Evolutionary conservation across 2,797 vertebrate species (phyloP), one percentile per base, ranked within the genome.

Genomic region (Decapterus maruadsi): DNA sequence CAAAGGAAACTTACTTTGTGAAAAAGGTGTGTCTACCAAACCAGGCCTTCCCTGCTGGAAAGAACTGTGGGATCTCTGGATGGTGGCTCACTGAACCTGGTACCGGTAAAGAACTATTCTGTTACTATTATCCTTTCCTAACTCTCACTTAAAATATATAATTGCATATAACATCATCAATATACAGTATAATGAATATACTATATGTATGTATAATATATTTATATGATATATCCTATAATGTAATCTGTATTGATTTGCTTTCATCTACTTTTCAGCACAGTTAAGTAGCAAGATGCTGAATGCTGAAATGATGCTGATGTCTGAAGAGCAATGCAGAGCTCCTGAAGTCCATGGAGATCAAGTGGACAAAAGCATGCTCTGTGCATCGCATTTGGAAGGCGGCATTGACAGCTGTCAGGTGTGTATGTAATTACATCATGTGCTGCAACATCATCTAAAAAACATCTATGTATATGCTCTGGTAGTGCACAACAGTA

Each of bases 11-110:
- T 0, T 94, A 87, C 31, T 95, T 92, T 0, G 96, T 98, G 80
- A 98, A 91, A 91, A 88, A 90, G 0, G 93, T 66, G 0, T 98
- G 97, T 77, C 83, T 98, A 51, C 96, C 97, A 0, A 53, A 88
- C 0, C 66, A 83, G 8, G 3, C 42, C 8, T 94, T 98, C 82
- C 90, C 95, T 0, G 56, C 66, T 55, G 94, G 91, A 53, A 95
- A 94, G 0, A 88, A 94, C 42, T 98, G 97, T 72, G 91, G 94
- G 60, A 95, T 98, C 85, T 95, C 97, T 34, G 97, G 97, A 80
- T 98, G 96, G 95, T 96, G 97, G 0, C 0, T 8, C 0, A 97
- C 95, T 16, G 95, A 97, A 81, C 26, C 26, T 26, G 26, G 26
- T 26, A 94, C 46, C 86, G 67, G 95, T 96, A 77, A 61, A 29